Evolutionary conservation across 2,797 vertebrate species (phyloP), one percentile per base, ranked within the genome.

Genomic region (Myotis vivesi): DNA sequence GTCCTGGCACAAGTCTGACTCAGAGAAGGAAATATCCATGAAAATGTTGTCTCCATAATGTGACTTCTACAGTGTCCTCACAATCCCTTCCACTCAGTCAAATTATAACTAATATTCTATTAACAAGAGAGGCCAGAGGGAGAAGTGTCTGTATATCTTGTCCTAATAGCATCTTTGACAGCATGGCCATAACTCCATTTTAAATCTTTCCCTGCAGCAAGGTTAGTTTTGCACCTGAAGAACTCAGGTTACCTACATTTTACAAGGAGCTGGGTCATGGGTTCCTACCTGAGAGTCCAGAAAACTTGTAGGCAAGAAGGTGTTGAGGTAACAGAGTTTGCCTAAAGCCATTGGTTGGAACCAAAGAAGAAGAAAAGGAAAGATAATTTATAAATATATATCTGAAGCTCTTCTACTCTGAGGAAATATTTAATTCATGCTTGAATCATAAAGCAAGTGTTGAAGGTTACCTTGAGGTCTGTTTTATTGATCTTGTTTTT

Each of bases 371-470:
- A 88, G 66, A 73, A 77, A 92, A 57, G 15, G 33, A 87, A 91
- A 79, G n/a, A 33, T 51, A 75, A 91, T 93, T 95, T 69, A 8
- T 4, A 97, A 87, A 66, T 79, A 69, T 44, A 46, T 59, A 64
- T 83, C 62, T 38, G 82, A 89, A 25, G 38, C 8, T 28, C 25
- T 66, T 80, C 8, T 6, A 91, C 5, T 51, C 19, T 64, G 11
- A 87, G 87, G 71, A 94, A 95, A 44, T 82, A 23, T 73, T 83
- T 96, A 46, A 36, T 64, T 79, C 36, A n/a, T 82, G 59, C 33
- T 92, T 76, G 51, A n/a, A 64, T 93, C 62, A 76, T 33, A 83
- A 53, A 86, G 33, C 13, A 87, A 51, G 44, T 51, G 9, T 55
- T 88, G 46, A 73, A 86, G 23, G 30, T 28, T 90, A 80, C 87